Percentiles rank a stretch among this genome's conserved stretches.
These are phyloP conservation scores for Malurus leucopterus DNA, from an alignment of 2,797 vertebrate species.

Conservation along the genomic window DNA sequence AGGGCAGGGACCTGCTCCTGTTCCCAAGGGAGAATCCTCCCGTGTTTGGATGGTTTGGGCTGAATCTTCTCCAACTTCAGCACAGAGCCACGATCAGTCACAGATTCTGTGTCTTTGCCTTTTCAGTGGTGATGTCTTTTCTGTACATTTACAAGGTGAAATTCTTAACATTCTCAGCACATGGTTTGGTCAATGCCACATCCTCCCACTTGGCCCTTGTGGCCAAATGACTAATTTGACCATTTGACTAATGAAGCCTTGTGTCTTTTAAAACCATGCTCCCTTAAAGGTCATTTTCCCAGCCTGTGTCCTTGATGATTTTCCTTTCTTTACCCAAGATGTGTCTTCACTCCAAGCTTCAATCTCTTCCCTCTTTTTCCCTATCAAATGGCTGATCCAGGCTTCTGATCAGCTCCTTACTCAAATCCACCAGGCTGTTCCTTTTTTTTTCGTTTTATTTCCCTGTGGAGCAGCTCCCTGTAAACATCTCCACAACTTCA, in stretches of 20 bases:
- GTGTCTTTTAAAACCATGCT: not conserved
- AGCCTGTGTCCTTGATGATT: not conserved
- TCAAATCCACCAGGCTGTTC: not conserved
- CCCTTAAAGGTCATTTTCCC: not conserved
- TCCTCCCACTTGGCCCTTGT: not conserved
- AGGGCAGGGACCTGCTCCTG: not conserved
- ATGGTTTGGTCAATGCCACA: not conserved
- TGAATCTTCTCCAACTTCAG: not conserved
- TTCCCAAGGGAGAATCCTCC: not conserved
- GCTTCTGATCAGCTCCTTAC: not conserved
- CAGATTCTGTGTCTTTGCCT: not conserved
- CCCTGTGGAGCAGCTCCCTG: not conserved
- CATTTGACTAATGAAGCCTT: not conserved
- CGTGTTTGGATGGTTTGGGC: not conserved
- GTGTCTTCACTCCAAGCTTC: not conserved
- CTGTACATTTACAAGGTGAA: not conserved
- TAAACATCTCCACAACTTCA: not conserved
- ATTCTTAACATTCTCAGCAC: not conserved
- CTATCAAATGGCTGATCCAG: not conserved
- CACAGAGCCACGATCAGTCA: fast-evolving
- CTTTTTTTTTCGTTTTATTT: not conserved
- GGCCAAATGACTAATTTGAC: not conserved
- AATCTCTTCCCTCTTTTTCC: not conserved
- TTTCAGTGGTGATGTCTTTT: no score
- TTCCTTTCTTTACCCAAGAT: not conserved